Evolutionary conservation across 2,888 invertebrate genomes (phyloP), one percentile per base, ranked within the genome.

Genomic region (Tricholauxania praeusta): DNA sequence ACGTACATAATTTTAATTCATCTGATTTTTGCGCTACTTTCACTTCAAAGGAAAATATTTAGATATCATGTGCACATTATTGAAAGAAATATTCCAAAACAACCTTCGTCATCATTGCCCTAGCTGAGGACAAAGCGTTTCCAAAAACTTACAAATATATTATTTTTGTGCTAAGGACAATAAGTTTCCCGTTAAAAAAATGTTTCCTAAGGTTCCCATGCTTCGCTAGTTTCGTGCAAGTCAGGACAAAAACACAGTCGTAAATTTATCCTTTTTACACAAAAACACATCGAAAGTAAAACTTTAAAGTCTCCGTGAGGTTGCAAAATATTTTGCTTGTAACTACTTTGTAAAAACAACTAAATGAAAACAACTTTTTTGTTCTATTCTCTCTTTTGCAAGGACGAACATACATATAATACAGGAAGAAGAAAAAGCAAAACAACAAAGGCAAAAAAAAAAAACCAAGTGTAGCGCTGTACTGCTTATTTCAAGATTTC

Each of bases 271-370:
- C 22, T 57, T 57, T 22, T 3, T 10, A 2, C 39, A 28, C 57
- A 19, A 12, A 57, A 57, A 57, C 22, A 57, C 57, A 22, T 28
- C 28, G 57, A 57, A 57, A 57, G 28, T 28, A 15, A 57, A 57
- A 57, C 57, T 57, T 57, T 22, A 57, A 28, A 57, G 57, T 57
- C 28, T 57, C 28, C 57, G 57, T 57, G 14, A 57, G 57, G 14
- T 57, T 57, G 57, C 57, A 57, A 57, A 57, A 57, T 57, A 57
- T 57, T 57, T 57, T 57, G 19, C 57, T 57, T 57, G 15, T 28
- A 57, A 28, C 57, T 57, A 39, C 39, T 39, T 39, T 39, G 8
- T 10, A 28, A 57, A 57, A 57, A 57, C 14, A 57, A 57, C 57
- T 57, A 6, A 57, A 39, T 10, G 57, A 57, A 57, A 57, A 57